phyloP scores from a whole-genome alignment of 2,888 invertebrate species.

The Phyto melanocephala region DNA sequence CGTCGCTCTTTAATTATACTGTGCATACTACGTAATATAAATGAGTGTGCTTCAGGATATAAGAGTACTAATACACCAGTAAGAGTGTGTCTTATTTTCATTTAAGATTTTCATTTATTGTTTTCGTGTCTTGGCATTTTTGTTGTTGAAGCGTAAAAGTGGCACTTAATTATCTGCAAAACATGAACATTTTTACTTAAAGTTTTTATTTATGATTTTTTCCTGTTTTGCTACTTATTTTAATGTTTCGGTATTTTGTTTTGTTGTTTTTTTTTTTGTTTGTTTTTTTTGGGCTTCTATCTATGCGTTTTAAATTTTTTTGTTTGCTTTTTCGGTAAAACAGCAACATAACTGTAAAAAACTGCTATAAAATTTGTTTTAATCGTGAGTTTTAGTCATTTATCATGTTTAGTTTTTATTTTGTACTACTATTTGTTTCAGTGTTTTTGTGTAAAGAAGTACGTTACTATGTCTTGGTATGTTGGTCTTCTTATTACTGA shows the following conservation, averaged over 20 bases:
- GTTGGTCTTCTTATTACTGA: neutral
- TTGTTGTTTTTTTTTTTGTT: neutral
- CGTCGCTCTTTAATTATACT: neutral
- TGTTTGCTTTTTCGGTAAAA: neutral
- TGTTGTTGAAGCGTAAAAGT: constrained; percentile 23
- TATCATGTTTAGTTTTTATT: constrained; percentile 44
- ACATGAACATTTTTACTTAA: constrained; percentile 40
- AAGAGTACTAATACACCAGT: neutral
- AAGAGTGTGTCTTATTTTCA: neutral
- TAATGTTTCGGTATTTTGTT: neutral
- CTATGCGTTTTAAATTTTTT: neutral
- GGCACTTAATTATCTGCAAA: constrained; percentile 50
- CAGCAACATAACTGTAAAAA: neutral
- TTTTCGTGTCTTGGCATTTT: constrained; percentile 2
- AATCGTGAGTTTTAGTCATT: constrained; percentile 48
- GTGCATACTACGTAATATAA: too few species aligned
- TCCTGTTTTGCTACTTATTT: neutral
- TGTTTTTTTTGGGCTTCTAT: neutral
- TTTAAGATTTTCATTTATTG: neutral
- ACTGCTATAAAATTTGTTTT: constrained; percentile 8
- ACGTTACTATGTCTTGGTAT: neutral
- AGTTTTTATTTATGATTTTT: constrained; percentile 32
- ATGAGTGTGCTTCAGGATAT: neutral
- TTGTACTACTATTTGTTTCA: neutral
- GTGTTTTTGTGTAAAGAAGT: neutral